Evolutionary conservation across 2,797 vertebrate genomes (phyloP).

Genomic region (Manis pentadactyla): DNA sequence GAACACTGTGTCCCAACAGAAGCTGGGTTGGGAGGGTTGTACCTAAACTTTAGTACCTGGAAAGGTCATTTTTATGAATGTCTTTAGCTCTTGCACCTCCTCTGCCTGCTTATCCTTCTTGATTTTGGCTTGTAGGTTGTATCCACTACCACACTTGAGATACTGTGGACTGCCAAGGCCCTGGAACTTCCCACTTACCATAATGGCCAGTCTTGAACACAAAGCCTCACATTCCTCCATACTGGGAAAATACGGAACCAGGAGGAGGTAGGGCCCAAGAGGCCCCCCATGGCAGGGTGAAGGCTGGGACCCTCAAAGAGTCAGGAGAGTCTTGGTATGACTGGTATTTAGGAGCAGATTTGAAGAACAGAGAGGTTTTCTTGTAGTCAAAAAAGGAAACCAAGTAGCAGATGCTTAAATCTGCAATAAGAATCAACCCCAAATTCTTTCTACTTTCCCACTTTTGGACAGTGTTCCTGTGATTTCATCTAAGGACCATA

Average conservation of each 20-base stretch:
- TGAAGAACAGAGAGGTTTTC: neutral
- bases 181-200: slow-evolving; percentile 96
- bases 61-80: slow-evolving; percentile 94
- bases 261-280: neutral
- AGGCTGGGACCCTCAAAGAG: neutral
- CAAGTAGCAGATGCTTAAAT: neutral
- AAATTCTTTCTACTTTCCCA: neutral
- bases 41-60: slow-evolving; percentile 87
- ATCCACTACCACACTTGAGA: slow-evolving; percentile 95
- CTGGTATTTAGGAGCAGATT: neutral
- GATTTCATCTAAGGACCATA: neutral
- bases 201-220: slow-evolving; percentile 94
- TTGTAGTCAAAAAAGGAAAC: neutral
- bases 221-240: slow-evolving; percentile 97
- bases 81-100: slow-evolving; percentile 89
- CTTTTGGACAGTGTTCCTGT: neutral
- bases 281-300: neutral
- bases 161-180: slow-evolving; percentile 96
- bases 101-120: slow-evolving; percentile 87
- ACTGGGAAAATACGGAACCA: slow-evolving; percentile 82
- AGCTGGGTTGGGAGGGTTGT: neutral
- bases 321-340: neutral
- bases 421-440: neutral
- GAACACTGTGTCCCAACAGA: neutral
- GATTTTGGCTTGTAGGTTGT: slow-evolving; percentile 94